Evolutionary conservation across 2,888 invertebrate species (phyloP), one percentile per base, ranked within the genome.

Genomic region (Tillus elongatus): DNA sequence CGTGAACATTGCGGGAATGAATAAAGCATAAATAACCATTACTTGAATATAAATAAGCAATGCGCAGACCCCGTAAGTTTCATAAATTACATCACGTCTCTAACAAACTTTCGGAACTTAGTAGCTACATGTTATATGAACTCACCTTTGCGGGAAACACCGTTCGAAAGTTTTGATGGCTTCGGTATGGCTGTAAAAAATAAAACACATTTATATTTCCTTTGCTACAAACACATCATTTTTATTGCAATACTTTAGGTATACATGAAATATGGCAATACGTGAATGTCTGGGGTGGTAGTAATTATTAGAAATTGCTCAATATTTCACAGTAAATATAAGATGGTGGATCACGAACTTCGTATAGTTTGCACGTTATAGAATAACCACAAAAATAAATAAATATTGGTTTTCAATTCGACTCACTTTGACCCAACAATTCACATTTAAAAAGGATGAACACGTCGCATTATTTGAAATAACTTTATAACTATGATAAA

Each of bases 111-210:
- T 30, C 12, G 32, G 34, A 36, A 19, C 6, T 19, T 19, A 6
- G 24, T 19, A n/a, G n/a, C n/a, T n/a, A n/a, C n/a, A n/a, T n/a
- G 6, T 8, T 19, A 19, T n/a, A 19, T 19, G 24, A 19, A 19
- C 39, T 39, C 32, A 39, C 39, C 16, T 39, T 39, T 35, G 11
- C 35, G 50, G 49, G 57, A 57, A 55, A 57, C 56, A 52, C 50
- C 51, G 49, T 59, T 57, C 44, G 63, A 64, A 57, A 69, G 47
- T 42, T 49, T 43, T 64, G 67, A 64, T 60, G 52, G 67, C 62
- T 54, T 49, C 8, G 52, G 46, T 30, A 52, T 47, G 15, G 49
- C 52, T 52, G 43, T 29, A 50, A 48, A 39, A 42, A 45, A 46
- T 43, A 42, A 13, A 13, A 15, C 27, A 30, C 33, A 34, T 40